Conservation (phyloP, 2,113 vertebrate genomes). For the Tenrec ecaudatus region DNA sequence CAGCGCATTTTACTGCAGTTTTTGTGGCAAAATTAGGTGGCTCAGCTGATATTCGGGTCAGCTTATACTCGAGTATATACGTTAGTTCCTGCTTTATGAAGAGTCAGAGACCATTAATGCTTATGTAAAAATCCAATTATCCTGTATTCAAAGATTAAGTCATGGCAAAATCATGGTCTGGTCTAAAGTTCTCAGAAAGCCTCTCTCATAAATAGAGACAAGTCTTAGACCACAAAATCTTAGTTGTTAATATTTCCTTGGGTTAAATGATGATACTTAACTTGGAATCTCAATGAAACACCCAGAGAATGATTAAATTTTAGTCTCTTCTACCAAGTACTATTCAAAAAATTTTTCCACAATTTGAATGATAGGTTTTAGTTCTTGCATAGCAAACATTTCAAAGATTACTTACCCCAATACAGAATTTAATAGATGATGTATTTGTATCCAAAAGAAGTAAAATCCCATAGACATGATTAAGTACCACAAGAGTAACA, state of each 20-base stretch:
- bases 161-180: neutral
- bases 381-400: neutral
- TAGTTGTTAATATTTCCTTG: neutral
- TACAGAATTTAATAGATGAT: neutral
- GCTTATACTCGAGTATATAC: too few relatives aligned
- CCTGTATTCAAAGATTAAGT: constrained; percentile 29
- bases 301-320: neutral
- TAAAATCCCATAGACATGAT: neutral
- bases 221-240: neutral
- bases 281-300: neutral
- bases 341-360: constrained; percentile 2
- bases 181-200: constrained; percentile 28
- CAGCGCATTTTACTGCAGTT: too few relatives aligned
- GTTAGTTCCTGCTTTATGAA: neutral
- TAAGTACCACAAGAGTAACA: neutral
- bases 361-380: constrained; percentile 9
- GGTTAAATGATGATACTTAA: neutral
- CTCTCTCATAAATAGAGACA: neutral
- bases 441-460: neutral
- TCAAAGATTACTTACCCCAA: neutral
- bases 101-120: neutral
- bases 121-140: neutral
- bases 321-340: neutral
- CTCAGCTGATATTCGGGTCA: too few relatives aligned
- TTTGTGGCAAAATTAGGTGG: too few relatives aligned